Evolutionary conservation across 1,140 invertebrate species (phyloP).

Genomic region (Nasonia longicornis): DNA sequence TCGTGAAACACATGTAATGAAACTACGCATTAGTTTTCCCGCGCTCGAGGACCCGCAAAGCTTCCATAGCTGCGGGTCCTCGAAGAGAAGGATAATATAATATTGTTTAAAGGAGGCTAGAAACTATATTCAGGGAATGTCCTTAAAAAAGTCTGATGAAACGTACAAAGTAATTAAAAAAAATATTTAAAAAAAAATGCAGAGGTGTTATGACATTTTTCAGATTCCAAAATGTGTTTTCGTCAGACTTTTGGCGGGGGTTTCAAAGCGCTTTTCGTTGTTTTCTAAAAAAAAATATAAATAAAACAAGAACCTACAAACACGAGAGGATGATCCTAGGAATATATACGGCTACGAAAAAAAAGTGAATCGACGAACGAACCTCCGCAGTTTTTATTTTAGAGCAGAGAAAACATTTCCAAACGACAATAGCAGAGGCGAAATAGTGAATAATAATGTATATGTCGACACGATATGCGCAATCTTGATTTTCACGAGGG

Average conservation of each 20-base stretch:
- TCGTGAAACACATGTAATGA: conserved; percentile 4
- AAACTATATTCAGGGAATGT: conserved; percentile 3
- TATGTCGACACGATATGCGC: conserved; percentile 11
- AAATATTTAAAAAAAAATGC: conserved; percentile 5
- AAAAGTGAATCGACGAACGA: neutral
- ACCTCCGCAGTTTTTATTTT: conserved; percentile 19
- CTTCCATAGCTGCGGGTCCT: neutral
- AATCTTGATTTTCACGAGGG: conserved; percentile 30
- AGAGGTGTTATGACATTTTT: conserved; percentile 26
- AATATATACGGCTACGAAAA: neutral
- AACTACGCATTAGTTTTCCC: conserved; percentile 21
- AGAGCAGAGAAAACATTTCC: neutral
- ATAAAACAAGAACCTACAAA: neutral
- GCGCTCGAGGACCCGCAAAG: neutral
- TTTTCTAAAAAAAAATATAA: conserved; percentile 13
- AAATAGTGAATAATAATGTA: neutral
- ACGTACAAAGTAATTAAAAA: conserved; percentile 22
- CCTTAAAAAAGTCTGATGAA: conserved; percentile 35
- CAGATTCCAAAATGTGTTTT: conserved; percentile 5
- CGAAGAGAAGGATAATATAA: neutral
- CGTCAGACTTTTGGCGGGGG: conserved; percentile 23
- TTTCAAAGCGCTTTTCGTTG: conserved; percentile 24
- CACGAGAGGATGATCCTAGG: neutral
- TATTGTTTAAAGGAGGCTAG: conserved; percentile 18
- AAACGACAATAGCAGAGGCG: neutral